Conservation (phyloP, 2,888 invertebrate species). For the Chromoteleia sp. region DNA sequence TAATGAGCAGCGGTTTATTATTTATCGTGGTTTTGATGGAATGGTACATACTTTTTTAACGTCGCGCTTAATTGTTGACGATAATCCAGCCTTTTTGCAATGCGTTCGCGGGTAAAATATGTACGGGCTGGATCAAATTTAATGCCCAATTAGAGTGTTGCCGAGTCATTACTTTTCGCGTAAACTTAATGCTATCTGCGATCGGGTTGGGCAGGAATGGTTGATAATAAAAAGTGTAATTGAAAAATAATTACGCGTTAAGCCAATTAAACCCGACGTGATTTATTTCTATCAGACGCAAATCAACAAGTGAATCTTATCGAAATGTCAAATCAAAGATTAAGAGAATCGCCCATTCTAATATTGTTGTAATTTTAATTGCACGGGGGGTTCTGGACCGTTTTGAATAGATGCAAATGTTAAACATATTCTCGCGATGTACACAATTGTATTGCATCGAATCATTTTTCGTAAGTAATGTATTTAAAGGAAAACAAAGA, state of each 20-base stretch:
- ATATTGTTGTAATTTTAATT: background rate
- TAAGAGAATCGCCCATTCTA: background rate
- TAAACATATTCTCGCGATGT: no score
- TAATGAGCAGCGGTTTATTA: background rate
- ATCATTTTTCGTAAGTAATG: no score
- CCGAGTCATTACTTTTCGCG: slow-evolving; percentile 13
- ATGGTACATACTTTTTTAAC: slow-evolving; percentile 17
- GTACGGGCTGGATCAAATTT: slow-evolving; percentile 30
- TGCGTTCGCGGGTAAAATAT: slow-evolving; percentile 23
- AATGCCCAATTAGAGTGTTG: slow-evolving; percentile 36
- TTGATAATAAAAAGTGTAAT: slow-evolving; percentile 31
- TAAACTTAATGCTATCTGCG: slow-evolving; percentile 21
- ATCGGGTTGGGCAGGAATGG: slow-evolving; percentile 13
- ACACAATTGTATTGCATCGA: no score
- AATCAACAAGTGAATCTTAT: slow-evolving; percentile 18
- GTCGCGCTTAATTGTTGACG: slow-evolving; percentile 26
- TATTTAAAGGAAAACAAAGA: no score
- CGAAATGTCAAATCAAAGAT: slow-evolving; percentile 34
- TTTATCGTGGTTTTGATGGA: background rate
- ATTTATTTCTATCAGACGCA: slow-evolving; percentile 24
- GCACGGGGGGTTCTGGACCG: no score
- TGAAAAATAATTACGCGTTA: slow-evolving; percentile 26
- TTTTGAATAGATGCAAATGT: background rate
- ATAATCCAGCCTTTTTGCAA: slow-evolving; percentile 10
- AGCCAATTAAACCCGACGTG: slow-evolving; percentile 23